Percentiles rank a stretch among this genome's conserved stretches.
These are phyloP conservation scores for Holothuria glaberrima DNA, from an alignment of 35 echinoderm and acorn worm species.

Conservation along the genomic window DNA sequence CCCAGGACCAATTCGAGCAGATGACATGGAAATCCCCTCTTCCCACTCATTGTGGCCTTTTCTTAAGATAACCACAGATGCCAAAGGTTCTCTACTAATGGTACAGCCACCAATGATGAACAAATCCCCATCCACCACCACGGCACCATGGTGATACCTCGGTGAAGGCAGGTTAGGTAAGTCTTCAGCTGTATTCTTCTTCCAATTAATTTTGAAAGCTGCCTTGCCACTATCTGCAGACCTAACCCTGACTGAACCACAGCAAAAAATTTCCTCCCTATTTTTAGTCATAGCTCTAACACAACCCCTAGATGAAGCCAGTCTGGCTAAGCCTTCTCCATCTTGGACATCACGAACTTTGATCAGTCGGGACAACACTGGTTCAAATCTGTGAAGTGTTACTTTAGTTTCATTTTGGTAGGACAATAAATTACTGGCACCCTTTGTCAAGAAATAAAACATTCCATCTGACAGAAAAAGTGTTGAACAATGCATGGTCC, in stretches of 20 bases:
- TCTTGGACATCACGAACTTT: background rate
- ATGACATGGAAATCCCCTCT: conserved; percentile 17
- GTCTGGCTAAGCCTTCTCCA: background rate
- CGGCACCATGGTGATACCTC: conserved; percentile 47
- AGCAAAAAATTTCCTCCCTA: background rate
- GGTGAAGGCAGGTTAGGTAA: background rate
- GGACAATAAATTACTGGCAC: too few relatives aligned
- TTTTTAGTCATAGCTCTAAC: conserved; percentile 21
- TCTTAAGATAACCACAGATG: background rate
- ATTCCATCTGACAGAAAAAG: background rate
- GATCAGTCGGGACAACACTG: background rate
- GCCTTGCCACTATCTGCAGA: background rate
- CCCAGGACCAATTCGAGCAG: conserved; percentile 4
- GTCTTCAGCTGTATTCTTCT: conserved; percentile 1
- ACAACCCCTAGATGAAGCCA: background rate
- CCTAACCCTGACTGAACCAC: conserved; percentile 28
- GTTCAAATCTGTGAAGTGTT: conserved; percentile 16
- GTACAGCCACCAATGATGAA: conserved; percentile 26
- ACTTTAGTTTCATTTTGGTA: background rate
- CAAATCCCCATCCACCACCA: conserved; percentile 28
- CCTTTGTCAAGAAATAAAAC: background rate
- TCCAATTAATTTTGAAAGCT: conserved; percentile 19
- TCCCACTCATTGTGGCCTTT: conserved; percentile 23
- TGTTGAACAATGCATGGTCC: background rate
- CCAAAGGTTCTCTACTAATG: background rate